phyloP scores from a whole-genome alignment of 2,113 vertebrate genomes.

The Hyaena hyaena region DNA sequence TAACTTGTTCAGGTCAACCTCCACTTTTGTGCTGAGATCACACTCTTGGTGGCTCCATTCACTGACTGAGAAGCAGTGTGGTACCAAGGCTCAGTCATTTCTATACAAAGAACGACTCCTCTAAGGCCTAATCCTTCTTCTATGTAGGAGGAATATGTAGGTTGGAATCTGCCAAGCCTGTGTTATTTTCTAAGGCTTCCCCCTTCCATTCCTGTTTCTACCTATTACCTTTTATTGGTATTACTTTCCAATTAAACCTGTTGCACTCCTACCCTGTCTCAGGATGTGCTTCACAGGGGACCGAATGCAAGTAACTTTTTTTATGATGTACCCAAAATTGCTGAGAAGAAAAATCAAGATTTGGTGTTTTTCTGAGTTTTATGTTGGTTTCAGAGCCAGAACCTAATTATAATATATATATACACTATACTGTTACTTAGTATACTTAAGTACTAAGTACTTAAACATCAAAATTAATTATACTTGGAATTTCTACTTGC shows the following conservation, averaged over 20 bases:
- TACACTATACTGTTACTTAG: too few species aligned
- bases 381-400: not conserved
- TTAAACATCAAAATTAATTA: not conserved
- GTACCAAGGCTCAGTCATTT: not conserved
- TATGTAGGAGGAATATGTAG: not conserved
- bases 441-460: too few species aligned
- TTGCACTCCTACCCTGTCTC: not conserved
- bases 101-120: not conserved
- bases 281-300: not conserved
- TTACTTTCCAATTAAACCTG: not conserved
- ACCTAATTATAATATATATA: not conserved
- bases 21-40: not conserved
- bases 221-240: not conserved
- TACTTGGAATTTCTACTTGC: not conserved
- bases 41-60: not conserved
- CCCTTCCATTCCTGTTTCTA: not conserved
- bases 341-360: not conserved
- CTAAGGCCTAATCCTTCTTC: not conserved
- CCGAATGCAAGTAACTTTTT: not conserved
- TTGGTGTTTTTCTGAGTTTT: not conserved
- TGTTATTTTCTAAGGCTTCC: not conserved
- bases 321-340: not conserved
- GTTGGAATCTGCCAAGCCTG: not conserved
- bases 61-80: not conserved
- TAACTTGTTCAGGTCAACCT: not conserved